Base-by-base conservation (phyloP, 2,888 invertebrate species). In the Alentia gelatinosa region DNA sequence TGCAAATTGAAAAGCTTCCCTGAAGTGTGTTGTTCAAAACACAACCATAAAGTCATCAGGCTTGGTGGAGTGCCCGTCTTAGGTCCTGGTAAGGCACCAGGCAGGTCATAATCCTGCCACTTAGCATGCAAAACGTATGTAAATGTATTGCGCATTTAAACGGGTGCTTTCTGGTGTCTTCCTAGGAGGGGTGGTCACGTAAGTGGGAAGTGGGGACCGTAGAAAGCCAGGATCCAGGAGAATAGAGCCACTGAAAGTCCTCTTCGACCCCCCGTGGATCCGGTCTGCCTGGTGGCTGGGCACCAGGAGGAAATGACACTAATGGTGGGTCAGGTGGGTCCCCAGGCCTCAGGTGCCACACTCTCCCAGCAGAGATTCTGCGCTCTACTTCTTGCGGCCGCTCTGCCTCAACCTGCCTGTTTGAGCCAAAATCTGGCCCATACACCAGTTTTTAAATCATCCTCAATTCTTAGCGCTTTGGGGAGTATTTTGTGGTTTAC, bases 1-100 rank as follows among this genome's bases (percentile, higher is more conserved):
- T 68, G 9, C 26, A 68, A 68, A 30, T 68, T 26, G 33, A 68
- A 68, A 68, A 30, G 30, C 3, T 68, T 68, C 26, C n/a, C 12
- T 26, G 68, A 68, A 30, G 68, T 30, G 30, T 68, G 30, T 68
- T 68, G 68, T 30, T 68, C 68, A 68, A 68, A 68, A 68, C 68
- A 68, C 26, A 30, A 26, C 68, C 68, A 68, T 68, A 68, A 68
- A 68, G 68, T 68, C 68, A 68, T 68, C 68, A 68, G 68, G 68
- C 5, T n/a, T 19, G 30, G 33, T 1, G 26, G n/a, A 68, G 12
- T 26, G 68, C 33, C 68, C 68, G 23, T 4, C 68, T 30, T 3
- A 30, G 33, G 68, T 68, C 68, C 68, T 26, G 68, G 68, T 68
- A 68, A 30, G 68, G 26, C 68, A 68, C 68, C 26, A 26, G 68